Evolutionary conservation across 2,113 vertebrate genomes (phyloP).

Genomic region (Pyrgilauda ruficollis): DNA sequence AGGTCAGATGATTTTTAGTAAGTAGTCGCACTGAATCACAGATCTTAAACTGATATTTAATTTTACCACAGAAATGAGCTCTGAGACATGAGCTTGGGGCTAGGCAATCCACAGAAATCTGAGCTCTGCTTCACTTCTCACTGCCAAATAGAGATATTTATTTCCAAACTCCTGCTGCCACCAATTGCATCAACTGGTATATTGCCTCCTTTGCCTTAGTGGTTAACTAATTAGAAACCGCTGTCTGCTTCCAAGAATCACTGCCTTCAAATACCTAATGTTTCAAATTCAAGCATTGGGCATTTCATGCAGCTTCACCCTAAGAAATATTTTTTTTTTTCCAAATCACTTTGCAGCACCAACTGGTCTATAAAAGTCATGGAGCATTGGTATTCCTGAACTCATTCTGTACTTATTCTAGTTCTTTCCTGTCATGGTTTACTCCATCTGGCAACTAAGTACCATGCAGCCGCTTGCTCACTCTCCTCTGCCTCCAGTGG

Average conservation of each 20-base stretch:
- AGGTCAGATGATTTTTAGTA: constrained; percentile 4
- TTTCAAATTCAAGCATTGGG: not conserved
- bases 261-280: not conserved
- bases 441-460: not conserved
- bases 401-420: not conserved
- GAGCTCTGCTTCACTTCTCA: constrained; percentile 1
- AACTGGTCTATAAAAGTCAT: not conserved
- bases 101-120: constrained; percentile 30
- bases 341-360: not conserved
- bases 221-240: constrained; percentile 35
- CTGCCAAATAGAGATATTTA: constrained; percentile 46
- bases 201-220: not conserved
- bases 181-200: constrained; percentile 29
- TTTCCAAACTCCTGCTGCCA: constrained; percentile 57
- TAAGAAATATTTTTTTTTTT: not conserved
- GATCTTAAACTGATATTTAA: constrained; percentile 26
- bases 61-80: constrained; percentile 27
- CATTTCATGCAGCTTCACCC: not conserved
- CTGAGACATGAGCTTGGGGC: not conserved
- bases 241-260: not conserved
- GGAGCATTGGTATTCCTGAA: not conserved
- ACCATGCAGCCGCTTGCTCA: not conserved
- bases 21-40: not conserved
- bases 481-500: not conserved
- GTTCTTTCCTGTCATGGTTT: not conserved